Evolutionary conservation across 2,113 vertebrate genomes (phyloP), one percentile per base, ranked within the genome.

Genomic region (Nycticebus coucang): DNA sequence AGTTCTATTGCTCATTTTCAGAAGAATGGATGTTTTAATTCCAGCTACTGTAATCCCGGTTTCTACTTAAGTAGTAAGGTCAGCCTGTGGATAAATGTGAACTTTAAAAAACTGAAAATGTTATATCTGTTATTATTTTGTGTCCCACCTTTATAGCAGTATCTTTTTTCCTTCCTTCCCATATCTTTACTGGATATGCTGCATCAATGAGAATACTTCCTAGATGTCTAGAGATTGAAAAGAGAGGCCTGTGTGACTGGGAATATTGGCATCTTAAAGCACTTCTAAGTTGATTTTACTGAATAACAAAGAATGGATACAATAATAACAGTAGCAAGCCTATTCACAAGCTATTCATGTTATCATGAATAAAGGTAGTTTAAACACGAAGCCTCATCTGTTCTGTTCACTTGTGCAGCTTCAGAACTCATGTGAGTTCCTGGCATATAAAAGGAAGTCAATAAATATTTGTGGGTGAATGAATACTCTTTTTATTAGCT

Each of bases 391-490:
- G 24, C 37, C 50, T 11, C 37, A 8, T 72, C 17, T 37, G 13
- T 30, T 84, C 35, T 30, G 37, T 19, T 91, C 45, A 59, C 35
- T 87, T 79, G 13, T 41, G 11, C 0, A 74, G 57, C 24, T 26
- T 91, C 41, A 7, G 64, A 80, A 62, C 72, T 92, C 62, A 62
- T 50, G 55, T 82, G 53, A 77, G 35, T 93, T 26, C 8, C 26
- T 81, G 33, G 15, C 57, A 37, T 14, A 45, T 19, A 53, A 93
- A 94, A 84, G 53, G 37, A 91, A 66, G 59, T 60, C 68, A 93
- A 24, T 95, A 94, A 89, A 75, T 68, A 88, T 85, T 88, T 96
- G 41, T 87, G 64, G 28, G 62, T 77, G 35, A 84, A 92, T 60
- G 22, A 77, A 13, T 35, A 45, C 66, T 85, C 24, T 91, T 85